phyloP scores from a whole-genome alignment of 1,140 invertebrate species.

The Ceratosolen solmsi region DNA sequence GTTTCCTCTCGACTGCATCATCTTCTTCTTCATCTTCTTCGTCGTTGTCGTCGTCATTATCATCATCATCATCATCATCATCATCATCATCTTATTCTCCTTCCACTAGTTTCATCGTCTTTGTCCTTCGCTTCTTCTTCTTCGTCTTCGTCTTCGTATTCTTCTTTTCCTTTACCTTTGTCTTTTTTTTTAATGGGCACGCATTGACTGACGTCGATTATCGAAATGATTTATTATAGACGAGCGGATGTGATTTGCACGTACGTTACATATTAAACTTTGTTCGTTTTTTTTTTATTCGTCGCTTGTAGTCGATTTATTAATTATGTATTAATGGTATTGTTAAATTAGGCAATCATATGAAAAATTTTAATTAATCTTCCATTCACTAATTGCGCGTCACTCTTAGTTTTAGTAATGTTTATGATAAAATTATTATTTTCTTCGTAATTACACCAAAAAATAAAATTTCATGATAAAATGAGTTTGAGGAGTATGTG shows the following conservation, averaged over 20 bases:
- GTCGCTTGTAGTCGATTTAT: neutral
- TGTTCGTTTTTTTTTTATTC: neutral
- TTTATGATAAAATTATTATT: neutral
- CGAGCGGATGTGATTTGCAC: neutral
- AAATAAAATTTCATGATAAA: too few species aligned
- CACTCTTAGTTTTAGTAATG: neutral
- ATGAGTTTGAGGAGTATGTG: too few species aligned
- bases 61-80: too few species aligned
- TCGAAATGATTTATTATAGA: constrained; percentile 6
- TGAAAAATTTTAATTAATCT: neutral
- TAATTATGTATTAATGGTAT: neutral
- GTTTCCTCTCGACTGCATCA: constrained; percentile 5
- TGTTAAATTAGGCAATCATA: neutral
- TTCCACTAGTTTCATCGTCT: too few species aligned
- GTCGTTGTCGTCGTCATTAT: too few species aligned
- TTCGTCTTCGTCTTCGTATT: too few species aligned
- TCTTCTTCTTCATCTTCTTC: neutral
- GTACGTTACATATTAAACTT: neutral
- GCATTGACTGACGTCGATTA: neutral
- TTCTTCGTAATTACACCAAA: too few species aligned
- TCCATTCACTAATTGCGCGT: neutral
- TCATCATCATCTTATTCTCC: neutral
- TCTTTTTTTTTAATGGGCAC: constrained; percentile 1
- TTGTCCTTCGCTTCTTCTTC: neutral
- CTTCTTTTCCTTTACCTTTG: neutral